These are phyloP conservation scores for Psephotus haematonotus DNA, from an alignment of 2,113 vertebrate species.

Conservation along the genomic window DNA sequence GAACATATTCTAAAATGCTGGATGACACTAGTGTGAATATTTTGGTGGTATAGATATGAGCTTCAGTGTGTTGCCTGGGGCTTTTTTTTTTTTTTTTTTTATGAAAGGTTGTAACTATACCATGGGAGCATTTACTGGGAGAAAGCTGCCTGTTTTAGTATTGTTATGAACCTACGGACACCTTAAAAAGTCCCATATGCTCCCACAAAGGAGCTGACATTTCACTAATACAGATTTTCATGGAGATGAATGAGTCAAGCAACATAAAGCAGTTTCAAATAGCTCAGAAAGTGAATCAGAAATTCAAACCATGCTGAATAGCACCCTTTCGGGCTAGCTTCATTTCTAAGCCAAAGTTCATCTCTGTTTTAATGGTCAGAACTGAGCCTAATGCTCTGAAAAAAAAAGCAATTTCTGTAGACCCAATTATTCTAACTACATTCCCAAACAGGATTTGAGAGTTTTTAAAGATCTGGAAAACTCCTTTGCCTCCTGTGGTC, in stretches of 20 bases:
- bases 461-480: background rate
- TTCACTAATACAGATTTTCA: conserved; percentile 69
- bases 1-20: background rate
- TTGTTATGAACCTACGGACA: conserved; percentile 5
- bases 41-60: background rate
- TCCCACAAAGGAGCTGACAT: conserved; percentile 47
- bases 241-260: conserved; percentile 66
- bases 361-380: conserved; percentile 28
- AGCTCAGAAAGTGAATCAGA: conserved; percentile 63
- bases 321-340: conserved; percentile 48
- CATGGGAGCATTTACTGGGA: background rate
- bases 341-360: conserved; percentile 51
- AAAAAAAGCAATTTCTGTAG: conserved; percentile 9
- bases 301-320: conserved; percentile 42
- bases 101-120: background rate
- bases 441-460: background rate
- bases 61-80: background rate
- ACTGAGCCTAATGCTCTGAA: background rate
- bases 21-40: background rate
- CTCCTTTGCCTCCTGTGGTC: background rate
- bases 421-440: conserved; percentile 27
- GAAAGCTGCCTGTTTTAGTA: background rate
- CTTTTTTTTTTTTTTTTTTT: background rate
- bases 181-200: conserved; percentile 25
- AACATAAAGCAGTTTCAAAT: conserved; percentile 66